Conservation (phyloP, 2,888 invertebrate species). For the Thysanoteuthis rhombus region DNA sequence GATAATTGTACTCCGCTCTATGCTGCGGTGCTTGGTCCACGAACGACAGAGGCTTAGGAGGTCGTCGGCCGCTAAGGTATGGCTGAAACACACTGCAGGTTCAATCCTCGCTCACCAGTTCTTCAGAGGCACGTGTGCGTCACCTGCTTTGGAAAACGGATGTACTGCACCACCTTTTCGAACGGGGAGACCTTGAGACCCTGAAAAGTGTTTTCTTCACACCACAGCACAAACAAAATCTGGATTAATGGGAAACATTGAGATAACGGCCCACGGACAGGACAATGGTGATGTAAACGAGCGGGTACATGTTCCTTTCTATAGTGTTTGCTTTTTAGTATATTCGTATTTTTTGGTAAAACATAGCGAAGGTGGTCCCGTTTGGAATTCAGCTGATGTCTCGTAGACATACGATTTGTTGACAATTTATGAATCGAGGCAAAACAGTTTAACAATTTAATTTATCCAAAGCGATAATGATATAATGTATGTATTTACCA, state of each 20-base stretch:
- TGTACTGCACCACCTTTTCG: not conserved
- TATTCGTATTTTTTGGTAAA: not conserved
- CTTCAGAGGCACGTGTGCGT: not conserved
- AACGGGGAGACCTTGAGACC: not conserved
- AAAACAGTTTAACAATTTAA: no score
- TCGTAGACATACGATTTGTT: no score
- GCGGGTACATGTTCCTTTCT: not conserved
- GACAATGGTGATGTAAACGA: slow-evolving; percentile 12
- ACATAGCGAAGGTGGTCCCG: no score
- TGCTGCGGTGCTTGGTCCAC: not conserved
- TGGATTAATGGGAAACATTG: not conserved
- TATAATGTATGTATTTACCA: no score
- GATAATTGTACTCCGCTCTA: not conserved
- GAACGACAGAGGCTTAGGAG: not conserved
- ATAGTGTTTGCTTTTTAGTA: not conserved
- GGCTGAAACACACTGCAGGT: not conserved
- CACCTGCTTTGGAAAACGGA: not conserved
- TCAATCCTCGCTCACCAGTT: not conserved
- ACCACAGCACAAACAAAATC: not conserved
- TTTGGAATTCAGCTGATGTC: no score
- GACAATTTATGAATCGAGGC: no score
- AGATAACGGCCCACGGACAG: not conserved
- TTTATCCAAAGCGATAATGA: no score
- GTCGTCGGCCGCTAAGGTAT: not conserved
- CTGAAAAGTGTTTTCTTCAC: not conserved